Conservation (phyloP, 2,888 invertebrate genomes). For the Magallana nippona region DNA sequence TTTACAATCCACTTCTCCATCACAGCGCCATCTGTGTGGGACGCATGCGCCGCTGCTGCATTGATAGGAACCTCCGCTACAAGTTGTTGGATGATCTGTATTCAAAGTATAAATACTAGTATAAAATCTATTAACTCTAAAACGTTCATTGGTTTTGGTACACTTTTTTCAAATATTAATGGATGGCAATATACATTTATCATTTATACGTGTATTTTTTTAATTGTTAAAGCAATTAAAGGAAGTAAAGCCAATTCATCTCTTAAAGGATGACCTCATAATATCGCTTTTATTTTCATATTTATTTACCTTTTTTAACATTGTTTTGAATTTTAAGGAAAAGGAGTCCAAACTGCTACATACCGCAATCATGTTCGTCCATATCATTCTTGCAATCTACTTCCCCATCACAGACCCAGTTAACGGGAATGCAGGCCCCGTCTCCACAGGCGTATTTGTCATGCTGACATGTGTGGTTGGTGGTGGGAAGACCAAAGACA, state of each 20-base stretch:
- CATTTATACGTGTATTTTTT: too few relatives aligned
- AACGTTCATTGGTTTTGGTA: too few relatives aligned
- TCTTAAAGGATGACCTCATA: too few relatives aligned
- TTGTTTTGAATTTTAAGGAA: too few relatives aligned
- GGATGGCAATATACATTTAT: too few relatives aligned
- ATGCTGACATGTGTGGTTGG: slow-evolving; percentile 34
- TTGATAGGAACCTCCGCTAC: slow-evolving; percentile 14
- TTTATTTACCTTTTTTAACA: too few relatives aligned
- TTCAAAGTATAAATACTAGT: not conserved
- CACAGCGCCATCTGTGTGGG: slow-evolving; percentile 36
- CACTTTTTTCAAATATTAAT: not conserved
- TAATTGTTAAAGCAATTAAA: too few relatives aligned
- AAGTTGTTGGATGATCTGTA: slow-evolving; percentile 13
- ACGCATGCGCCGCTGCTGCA: slow-evolving; percentile 28
- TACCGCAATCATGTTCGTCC: slow-evolving; percentile 38
- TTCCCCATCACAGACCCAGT: slow-evolving; percentile 40
- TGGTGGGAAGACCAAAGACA: not conserved
- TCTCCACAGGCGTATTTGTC: slow-evolving; percentile 37
- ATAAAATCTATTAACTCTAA: not conserved
- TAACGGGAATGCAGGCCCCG: slow-evolving; percentile 26
- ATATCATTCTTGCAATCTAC: slow-evolving; percentile 31
- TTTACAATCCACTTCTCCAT: slow-evolving; percentile 33
- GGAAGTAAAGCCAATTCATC: too few relatives aligned
- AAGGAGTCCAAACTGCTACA: not conserved
- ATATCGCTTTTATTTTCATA: too few relatives aligned